Conservation (phyloP, 2,113 vertebrate species). For the Lophura nycthemera region DNA sequence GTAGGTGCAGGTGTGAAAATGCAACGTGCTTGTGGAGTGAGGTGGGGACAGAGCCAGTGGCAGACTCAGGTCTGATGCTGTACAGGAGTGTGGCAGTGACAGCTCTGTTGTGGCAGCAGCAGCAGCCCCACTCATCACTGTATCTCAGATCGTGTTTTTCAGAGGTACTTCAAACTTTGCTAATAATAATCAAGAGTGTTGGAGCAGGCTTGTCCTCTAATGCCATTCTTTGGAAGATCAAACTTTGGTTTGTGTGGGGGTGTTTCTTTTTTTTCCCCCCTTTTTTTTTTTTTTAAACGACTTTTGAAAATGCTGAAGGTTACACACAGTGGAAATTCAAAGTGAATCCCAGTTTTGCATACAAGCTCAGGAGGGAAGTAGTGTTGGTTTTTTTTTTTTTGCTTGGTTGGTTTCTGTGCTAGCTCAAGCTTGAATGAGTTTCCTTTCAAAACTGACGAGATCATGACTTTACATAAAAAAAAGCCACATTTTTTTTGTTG, state of each 20-base stretch:
- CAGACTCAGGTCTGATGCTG: neutral
- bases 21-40: neutral
- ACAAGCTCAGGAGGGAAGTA: neutral
- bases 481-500: neutral
- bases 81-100: accelerated
- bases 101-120: neutral
- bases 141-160: neutral
- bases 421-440: neutral
- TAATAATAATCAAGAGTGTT: neutral
- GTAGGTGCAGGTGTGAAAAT: neutral
- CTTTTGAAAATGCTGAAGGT: neutral
- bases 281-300: neutral
- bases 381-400: neutral
- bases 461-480: neutral
- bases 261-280: neutral
- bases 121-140: neutral
- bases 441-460: neutral
- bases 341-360: neutral
- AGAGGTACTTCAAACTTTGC: neutral
- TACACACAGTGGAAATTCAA: neutral
- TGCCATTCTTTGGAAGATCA: neutral
- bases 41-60: neutral
- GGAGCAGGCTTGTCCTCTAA: neutral
- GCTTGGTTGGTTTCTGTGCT: neutral
- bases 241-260: neutral